Evolutionary conservation across 1,140 invertebrate genomes (phyloP), one percentile per base, ranked within the genome.

Genomic region (Anagrus nilaparvatae): DNA sequence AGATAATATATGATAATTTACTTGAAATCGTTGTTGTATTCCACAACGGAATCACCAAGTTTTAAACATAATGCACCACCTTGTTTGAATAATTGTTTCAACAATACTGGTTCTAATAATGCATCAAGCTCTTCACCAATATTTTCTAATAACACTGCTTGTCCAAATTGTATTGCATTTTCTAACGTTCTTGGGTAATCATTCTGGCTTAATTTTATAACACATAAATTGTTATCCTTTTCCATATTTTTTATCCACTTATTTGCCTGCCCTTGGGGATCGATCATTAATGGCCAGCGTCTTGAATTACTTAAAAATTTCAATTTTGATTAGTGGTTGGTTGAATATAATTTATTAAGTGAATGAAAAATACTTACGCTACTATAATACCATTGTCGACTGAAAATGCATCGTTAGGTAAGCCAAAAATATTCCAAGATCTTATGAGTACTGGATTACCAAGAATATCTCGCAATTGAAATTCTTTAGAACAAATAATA

Each of bases 231-330:
- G 46, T 87, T 86, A 12, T 78, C 74, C 54, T 87, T 89, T 61
- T 95, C 89, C 78, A 89, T 84, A 59, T 92, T 93, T 68, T 91
- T 93, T 5, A 94, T 76, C 91, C 91, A 95, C 59, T 91, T 86
- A 50, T 92, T 93, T 0, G 91, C 92, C 66, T 95, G 91, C 7
- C 79, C 81, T 70, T 97, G 90, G 0, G 92, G 92, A 70, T 97
- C 93, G 52, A 97, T 93, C 79, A 96, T 87, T 13, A 97, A 58
- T 0, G 91, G 86, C 83, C 87, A 89, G 48, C 90, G 75, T 46
- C 85, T 75, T 4, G 89, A 77, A 59, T 84, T 83, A 58, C 84
- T 87, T 36, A 17, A 50, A 40, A 49, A 47, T 45, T 24, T 44
- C n/a, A 40, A 14, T 29, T 37, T 27, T 43, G n/a, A 33, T 33